Evolutionary conservation across 1,140 invertebrate species (phyloP), one percentile per base, ranked within the genome.

Genomic region (Cydia pomonella): DNA sequence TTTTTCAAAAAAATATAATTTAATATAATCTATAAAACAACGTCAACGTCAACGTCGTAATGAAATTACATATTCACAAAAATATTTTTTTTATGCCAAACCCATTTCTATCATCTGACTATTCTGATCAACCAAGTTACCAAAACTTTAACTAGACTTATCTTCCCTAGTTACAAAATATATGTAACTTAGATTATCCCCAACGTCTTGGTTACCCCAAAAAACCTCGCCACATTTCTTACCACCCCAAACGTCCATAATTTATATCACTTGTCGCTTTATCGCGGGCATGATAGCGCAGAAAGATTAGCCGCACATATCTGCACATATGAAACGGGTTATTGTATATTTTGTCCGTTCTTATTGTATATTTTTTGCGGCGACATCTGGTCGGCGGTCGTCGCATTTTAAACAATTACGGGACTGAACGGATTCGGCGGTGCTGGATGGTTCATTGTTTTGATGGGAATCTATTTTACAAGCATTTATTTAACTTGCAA

Each of bases 351-450:
- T 62, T 50, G 73, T 38, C 59, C 50, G 66, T 72, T 76, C 73
- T 79, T 79, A 79, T 79, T 79, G 77, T 76, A 79, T 79, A 79
- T 79, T 79, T 77, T 77, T 79, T 79, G 75, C 71, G 69, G 73
- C 75, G 75, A 75, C 77, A 79, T 76, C 75, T 79, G 77, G 75
- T 69, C 71, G 75, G 73, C 77, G 75, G 72, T 64, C 76, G 72
- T 50, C 73, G 77, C 75, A 79, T 79, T 79, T 79, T 79, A 79
- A 79, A 79, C 77, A 79, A 79, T 79, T 79, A 76, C 73, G 64
- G 6, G 16, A 9, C 13, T 47, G 44, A 16, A 47, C 25, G 64
- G 64, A 69, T 29, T 25, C 18, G 23, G 25, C 16, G 33, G 13
- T 1, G n/a, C 29, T 69, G 64, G 64, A 21, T 69, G 64, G 0